phyloP scores from a whole-genome alignment of 2,797 vertebrate species.

The Coracias cyanogaster region DNA sequence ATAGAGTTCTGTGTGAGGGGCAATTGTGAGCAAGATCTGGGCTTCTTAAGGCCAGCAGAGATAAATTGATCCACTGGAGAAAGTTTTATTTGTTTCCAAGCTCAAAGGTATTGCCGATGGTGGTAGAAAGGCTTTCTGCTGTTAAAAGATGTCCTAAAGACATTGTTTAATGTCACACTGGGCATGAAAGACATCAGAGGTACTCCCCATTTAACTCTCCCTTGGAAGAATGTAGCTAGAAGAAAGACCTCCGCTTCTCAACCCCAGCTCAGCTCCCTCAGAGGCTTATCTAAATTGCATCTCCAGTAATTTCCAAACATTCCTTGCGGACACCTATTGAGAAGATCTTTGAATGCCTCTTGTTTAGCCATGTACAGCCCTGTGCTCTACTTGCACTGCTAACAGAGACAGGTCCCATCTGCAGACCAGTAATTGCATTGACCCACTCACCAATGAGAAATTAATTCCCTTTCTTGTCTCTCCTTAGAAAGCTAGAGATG shows the following conservation, averaged over 20 bases:
- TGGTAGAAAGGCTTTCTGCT: background rate
- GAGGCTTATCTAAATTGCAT: background rate
- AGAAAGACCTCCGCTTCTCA: background rate
- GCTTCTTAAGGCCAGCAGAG: background rate
- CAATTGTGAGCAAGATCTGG: accelerated
- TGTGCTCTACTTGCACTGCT: background rate
- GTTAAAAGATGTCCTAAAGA: background rate
- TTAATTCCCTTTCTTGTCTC: background rate
- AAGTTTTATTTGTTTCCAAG: background rate
- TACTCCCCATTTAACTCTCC: background rate
- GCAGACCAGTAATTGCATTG: background rate
- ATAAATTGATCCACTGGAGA: background rate
- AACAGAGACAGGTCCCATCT: background rate
- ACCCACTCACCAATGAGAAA: background rate
- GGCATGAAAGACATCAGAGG: background rate
- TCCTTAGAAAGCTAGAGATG: background rate
- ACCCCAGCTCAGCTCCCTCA: background rate
- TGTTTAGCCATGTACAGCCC: background rate
- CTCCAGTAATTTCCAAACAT: background rate
- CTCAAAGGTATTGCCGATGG: background rate
- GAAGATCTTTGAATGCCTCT: background rate
- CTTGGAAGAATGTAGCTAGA: background rate
- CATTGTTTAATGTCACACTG: accelerated
- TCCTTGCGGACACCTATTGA: background rate
- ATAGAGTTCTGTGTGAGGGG: background rate